A percentile compares a stretch with the other conserved stretches of the same genome.
Conservation (phyloP, 2,888 invertebrate species). For the Hedychridium roseum region DNA sequence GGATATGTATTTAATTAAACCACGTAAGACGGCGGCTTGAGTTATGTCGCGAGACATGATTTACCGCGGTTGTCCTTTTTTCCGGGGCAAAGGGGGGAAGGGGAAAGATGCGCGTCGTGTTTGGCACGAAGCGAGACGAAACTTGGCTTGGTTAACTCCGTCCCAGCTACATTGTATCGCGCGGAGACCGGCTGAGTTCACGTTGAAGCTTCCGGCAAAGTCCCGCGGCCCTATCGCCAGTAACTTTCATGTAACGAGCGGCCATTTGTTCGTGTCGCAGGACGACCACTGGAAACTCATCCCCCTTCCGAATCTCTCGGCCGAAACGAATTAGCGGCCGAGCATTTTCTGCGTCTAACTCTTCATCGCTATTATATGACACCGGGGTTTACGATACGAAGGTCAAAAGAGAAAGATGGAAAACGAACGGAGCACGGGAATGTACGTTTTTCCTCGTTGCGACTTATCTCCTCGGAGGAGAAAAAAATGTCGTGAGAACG, state of each 20-base stretch:
- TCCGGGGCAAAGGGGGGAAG: not conserved
- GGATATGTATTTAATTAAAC: no score
- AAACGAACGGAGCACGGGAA: slow-evolving; percentile 6
- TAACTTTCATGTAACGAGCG: slow-evolving; percentile 34
- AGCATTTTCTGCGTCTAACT: no score
- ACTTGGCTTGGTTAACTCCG: slow-evolving; percentile 1
- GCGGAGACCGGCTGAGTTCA: slow-evolving; percentile 14
- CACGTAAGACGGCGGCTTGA: no score
- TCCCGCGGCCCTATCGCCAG: slow-evolving; percentile 18
- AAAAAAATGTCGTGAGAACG: not conserved
- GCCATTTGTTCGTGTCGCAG: slow-evolving; percentile 35
- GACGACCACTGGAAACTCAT: no score
- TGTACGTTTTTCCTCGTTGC: not conserved
- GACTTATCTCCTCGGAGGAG: not conserved
- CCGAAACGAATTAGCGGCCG: no score
- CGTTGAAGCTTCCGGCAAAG: slow-evolving; percentile 16
- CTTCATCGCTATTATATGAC: no score
- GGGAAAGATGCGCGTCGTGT: slow-evolving; percentile 10
- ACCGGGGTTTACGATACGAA: no score
- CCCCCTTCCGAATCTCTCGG: no score
- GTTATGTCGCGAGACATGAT: no score
- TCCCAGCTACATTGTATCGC: slow-evolving; percentile 3
- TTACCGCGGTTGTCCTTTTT: no score
- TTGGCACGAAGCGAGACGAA: slow-evolving; percentile 15
- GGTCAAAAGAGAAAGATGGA: slow-evolving; percentile 2